Evolutionary conservation across 2,113 vertebrate genomes (phyloP), one percentile per base, ranked within the genome.

Genomic region (Furnarius figulus): DNA sequence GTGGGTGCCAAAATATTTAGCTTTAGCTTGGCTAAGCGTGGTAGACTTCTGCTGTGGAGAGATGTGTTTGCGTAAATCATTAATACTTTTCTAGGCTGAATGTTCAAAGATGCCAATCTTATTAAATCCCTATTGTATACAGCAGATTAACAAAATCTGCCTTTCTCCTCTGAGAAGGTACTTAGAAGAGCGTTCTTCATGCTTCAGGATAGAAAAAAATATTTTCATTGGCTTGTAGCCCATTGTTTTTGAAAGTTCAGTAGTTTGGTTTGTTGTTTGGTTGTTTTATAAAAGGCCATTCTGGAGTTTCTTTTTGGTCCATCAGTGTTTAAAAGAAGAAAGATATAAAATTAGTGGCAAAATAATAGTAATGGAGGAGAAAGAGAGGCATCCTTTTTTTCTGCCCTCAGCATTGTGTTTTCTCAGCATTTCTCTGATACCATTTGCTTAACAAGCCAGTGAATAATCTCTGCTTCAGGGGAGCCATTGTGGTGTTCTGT

Each of bases 21-120:
- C 70, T 50, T 22, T 76, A 40, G 42, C 40, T 90, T 55, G 58
- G 12, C 49, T 77, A 28, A 56, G 33, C 63, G 27, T 74, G 23
- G 46, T 40, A 17, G 59, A 8, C 9, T 80, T 80, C 16, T 63
- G n/a, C 75, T 62, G 5, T 81, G 21, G 28, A 88, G 86, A 86
- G 42, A 12, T 4, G 0, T 59, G 39, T 80, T 92, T 95, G 50
- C 4, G 2, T 93, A 75, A 67, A 71, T 68, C 14, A 2, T 46
- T 87, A 82, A 31, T 74, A 22, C 66, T 92, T 74, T 73, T 37
- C 37, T 55, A n/a, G 53, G 42, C 27, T 73, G 21, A 75, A 85
- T 95, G 82, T 94, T 85, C 90, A 93, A 18, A 95, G 59, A 30
- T 67, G 68, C 83, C 93, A 91, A 0, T 94, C 93, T 87, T 76